Percentiles rank a stretch among this genome's conserved stretches.
phyloP scores from a whole-genome alignment of 1,140 invertebrate genomes.

The Cydia pomonella region DNA sequence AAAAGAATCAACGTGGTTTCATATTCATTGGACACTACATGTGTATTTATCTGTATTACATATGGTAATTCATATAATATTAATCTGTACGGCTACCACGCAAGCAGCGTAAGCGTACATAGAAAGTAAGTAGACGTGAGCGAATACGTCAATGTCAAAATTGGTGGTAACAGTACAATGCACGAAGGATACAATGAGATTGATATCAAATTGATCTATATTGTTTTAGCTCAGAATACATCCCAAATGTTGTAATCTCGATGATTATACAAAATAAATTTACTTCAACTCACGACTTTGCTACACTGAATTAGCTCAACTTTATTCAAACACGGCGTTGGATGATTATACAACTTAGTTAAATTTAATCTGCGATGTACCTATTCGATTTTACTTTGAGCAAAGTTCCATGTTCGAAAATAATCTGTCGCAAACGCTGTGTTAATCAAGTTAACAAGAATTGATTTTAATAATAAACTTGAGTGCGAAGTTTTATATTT shows the following conservation, averaged over 20 bases:
- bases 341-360: background rate
- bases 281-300: background rate
- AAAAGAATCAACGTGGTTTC: no score
- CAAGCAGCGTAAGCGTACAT: no score
- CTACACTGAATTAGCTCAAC: background rate
- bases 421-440: background rate
- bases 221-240: background rate
- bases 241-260: background rate
- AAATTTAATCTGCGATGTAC: background rate
- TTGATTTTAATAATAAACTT: background rate
- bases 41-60: no score
- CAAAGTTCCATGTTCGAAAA: background rate
- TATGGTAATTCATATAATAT: no score
- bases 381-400: background rate
- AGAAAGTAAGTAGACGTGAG: no score
- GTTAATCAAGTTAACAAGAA: background rate
- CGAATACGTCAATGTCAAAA: no score
- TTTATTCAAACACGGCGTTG: constrained; percentile 12
- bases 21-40: no score
- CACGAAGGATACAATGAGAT: background rate
- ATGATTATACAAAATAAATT: background rate
- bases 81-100: no score
- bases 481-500: background rate
- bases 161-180: no score
- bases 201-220: background rate